Base-by-base conservation (phyloP, 1,140 invertebrate species). In the Hetaerina americana region DNA sequence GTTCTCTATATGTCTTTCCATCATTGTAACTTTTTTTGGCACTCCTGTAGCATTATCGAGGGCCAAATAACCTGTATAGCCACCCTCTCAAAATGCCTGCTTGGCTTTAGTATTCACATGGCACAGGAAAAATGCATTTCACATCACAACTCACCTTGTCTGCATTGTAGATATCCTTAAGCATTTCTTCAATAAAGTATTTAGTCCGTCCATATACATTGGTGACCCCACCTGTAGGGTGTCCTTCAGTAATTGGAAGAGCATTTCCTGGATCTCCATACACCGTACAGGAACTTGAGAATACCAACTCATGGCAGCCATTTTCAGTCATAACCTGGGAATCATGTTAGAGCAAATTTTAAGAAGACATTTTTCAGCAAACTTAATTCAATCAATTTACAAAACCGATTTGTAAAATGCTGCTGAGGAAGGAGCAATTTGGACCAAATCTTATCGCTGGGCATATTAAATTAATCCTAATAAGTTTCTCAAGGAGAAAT, bases 231-330 rank as follows among this genome's bases (percentile, higher is more conserved):
- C 87, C 88, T 15, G 82, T 82, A 2, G 83, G 84, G 75, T 86
- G 84, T 15, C 81, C 71, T 74, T 87, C 87, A 69, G 81, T 83
- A 25, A 89, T 81, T 2, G 88, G 87, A 12, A 89, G 79, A 74
- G 83, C 81, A 77, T 87, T 84, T 73, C 88, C 82, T 15, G 95
- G 95, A 72, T 90, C 87, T 0, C 96, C 95, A 79, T 98, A 98
- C 12, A 98, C 95, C 24, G 95, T 98, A 26, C 96, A 95, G 22
- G 95, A 98, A 78, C 93, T 95, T 0, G 94, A 97, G 80, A 97
- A 97, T 49, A 98, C 91, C 66, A 98, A 82, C 74, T 89, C 90
- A 70, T 82, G 82, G 40, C 86, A 91, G 70, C 85, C 82, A 77
- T 90, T 85, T 69, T 87, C 86, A 77, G 91, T 87, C 92, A 95